Evolutionary conservation across 2,113 vertebrate genomes (phyloP), one percentile per base, ranked within the genome.

Genomic region (Geococcyx californianus): DNA sequence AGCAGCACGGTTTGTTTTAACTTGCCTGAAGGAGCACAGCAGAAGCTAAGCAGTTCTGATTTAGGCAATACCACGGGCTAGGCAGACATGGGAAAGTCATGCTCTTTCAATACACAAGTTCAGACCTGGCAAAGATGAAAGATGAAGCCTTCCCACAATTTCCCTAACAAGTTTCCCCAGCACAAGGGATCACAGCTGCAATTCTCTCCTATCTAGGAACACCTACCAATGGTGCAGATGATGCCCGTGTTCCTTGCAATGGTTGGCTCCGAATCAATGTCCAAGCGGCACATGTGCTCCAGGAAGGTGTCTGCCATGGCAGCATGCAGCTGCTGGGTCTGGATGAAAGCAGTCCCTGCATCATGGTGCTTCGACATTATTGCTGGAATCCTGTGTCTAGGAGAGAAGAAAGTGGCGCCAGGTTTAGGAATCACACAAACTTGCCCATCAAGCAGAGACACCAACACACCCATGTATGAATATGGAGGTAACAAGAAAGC

Each of bases 231-330:
- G 88, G 99, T 99, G 96, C 99, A 99, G 97, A 99, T 98, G 97
- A 99, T 99, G 98, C 99, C 99, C 0, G 99, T 99, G 98, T 99
- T 99, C 29, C 99, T 98, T 16, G 99, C 98, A 1, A 98, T 98
- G 78, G 98, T 98, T 6, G 99, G 99, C 23, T 99, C 97, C 0
- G 99, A 99, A 97, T 99, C 99, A 0, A 99, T 99, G 98, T 99
- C 99, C 97, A 99, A 97, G 89, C 99, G 99, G 83, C 99, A 99
- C 98, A 99, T 98, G 97, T 99, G 99, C 96, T 99, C 99, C 90
- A 99, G 95, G 89, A 98, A 98, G 4, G 99, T 99, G 96, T 99
- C 99, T 0, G 99, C 99, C 98, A 99, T 99, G 67, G 99, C 99
- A 83, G 99, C 99, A 0, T 98, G 98, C 67, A 99, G 95, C 98